Evolutionary conservation across 1,140 invertebrate genomes (phyloP).

Genomic region (Brachionus sp.): DNA sequence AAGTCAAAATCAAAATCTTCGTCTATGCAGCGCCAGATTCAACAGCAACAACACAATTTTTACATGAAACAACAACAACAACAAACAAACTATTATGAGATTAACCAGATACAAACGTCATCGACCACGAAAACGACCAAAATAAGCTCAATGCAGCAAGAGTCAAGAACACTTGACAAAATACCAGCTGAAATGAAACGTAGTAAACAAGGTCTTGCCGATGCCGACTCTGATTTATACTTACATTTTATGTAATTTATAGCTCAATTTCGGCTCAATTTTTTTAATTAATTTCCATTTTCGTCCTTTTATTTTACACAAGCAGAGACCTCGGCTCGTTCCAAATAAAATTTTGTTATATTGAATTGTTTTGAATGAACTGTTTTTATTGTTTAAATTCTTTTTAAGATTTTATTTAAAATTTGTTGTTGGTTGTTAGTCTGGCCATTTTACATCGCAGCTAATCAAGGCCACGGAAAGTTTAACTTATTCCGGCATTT

Average conservation of each 20-base stretch:
- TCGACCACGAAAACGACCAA: background rate
- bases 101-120: background rate
- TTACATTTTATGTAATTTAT: conserved; percentile 34
- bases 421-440: background rate
- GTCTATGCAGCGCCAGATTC: background rate
- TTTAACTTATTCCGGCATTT: background rate
- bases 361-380: conserved; percentile 4
- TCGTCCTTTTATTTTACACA: background rate
- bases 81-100: conserved; percentile 5
- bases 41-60: conserved; percentile 7
- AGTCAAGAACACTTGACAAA: conserved; percentile 7
- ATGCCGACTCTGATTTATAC: background rate
- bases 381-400: background rate
- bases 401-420: conserved; percentile 8
- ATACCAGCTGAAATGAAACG: background rate
- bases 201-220: background rate
- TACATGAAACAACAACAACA: conserved; percentile 30
- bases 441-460: background rate
- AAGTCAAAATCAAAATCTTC: conserved; percentile 1
- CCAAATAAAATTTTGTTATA: background rate
- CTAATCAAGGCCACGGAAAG: background rate
- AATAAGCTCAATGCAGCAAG: background rate
- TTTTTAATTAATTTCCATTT: conserved; percentile 8
- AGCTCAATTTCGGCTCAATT: background rate
- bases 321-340: background rate